Conservation (phyloP, 1,140 invertebrate genomes). For the Leptinotarsa texana region DNA sequence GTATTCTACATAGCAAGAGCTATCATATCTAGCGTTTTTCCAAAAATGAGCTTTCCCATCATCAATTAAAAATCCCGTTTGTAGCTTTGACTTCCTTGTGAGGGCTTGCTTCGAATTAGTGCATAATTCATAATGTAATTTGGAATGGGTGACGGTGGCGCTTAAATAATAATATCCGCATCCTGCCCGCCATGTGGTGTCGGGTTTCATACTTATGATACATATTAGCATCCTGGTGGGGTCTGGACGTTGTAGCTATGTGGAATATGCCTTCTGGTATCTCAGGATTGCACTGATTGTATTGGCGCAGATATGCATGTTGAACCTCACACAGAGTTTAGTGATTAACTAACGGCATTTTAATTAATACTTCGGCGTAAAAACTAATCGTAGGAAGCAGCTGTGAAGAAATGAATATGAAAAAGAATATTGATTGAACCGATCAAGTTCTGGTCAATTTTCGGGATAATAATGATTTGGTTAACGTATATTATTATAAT, state of each 20-base stretch:
- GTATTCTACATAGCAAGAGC: no score
- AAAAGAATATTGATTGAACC: no score
- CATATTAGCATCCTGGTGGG: slow-evolving; percentile 8
- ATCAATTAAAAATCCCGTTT: background rate
- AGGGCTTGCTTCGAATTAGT: slow-evolving; percentile 20
- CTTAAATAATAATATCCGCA: slow-evolving; percentile 21
- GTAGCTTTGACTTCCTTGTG: slow-evolving; percentile 2
- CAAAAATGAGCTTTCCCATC: no score
- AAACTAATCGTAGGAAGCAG: no score
- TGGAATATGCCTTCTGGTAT: slow-evolving; percentile 3
- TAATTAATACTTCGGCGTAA: background rate
- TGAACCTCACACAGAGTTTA: background rate
- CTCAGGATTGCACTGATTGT: background rate
- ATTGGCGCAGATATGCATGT: background rate
- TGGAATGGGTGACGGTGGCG: background rate
- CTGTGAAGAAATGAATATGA: no score
- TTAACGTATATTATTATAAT: no score
- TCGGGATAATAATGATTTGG: no score
- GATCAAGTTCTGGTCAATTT: no score
- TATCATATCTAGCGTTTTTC: no score
- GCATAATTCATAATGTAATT: slow-evolving; percentile 5
- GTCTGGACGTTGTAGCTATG: slow-evolving; percentile 20
- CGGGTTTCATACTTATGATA: background rate
- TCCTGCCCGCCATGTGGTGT: slow-evolving; percentile 15
- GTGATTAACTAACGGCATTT: background rate